Conservation (phyloP, 2,888 invertebrate genomes). For the Tolmerus cingulatus region DNA sequence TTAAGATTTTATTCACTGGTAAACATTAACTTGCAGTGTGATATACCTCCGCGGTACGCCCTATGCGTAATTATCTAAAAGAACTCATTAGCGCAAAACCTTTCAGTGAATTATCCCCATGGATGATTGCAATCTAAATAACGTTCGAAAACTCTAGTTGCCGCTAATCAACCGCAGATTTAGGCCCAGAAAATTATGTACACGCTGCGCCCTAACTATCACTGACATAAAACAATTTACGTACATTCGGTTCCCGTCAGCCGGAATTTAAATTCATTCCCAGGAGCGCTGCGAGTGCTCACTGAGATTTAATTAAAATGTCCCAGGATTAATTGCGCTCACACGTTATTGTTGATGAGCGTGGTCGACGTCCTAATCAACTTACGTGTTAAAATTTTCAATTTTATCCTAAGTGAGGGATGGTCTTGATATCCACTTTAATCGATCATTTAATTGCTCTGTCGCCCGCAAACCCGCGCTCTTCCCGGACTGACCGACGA, state of each 20-base stretch:
- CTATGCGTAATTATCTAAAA: background rate
- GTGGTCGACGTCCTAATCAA: constrained; percentile 30
- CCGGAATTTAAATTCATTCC: constrained; percentile 15
- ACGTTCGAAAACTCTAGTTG: background rate
- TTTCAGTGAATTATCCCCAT: background rate
- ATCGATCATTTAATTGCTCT: constrained; percentile 23
- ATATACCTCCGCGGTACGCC: background rate
- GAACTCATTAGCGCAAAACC: background rate
- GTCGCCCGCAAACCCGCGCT: background rate
- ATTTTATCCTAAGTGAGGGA: constrained; percentile 23
- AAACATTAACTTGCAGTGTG: background rate
- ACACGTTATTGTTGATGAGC: constrained; percentile 31
- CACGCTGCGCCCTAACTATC: constrained; percentile 16
- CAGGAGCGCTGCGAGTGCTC: background rate
- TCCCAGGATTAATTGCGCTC: constrained; percentile 34
- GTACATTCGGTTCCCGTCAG: background rate
- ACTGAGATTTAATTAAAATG: constrained; percentile 31
- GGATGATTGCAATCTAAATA: constrained; percentile 18
- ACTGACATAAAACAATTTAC: constrained; percentile 25
- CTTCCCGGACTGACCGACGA: background rate
- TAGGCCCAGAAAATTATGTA: constrained; percentile 20
- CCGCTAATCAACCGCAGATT: constrained; percentile 29
- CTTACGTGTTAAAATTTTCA: constrained; percentile 37
- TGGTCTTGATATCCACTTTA: constrained; percentile 32
- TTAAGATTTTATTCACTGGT: background rate